These are phyloP conservation scores for Quadroppia sp. DNA, from an alignment of 2,888 invertebrate genomes.

Conservation along the genomic window DNA sequence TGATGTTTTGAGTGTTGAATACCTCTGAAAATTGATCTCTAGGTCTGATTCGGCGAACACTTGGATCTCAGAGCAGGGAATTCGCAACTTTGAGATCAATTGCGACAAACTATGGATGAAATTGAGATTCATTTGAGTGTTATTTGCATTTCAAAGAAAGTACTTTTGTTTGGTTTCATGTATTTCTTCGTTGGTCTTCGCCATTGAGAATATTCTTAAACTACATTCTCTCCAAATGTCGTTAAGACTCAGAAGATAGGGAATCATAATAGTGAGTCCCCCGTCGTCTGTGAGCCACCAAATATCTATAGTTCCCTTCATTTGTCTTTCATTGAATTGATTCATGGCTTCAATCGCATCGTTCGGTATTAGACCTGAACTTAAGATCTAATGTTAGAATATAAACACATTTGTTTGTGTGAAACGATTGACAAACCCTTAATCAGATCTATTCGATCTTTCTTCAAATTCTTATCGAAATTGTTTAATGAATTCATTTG, in stretches of 20 bases:
- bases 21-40: constrained; percentile 68
- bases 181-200: constrained; percentile 79
- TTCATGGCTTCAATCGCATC: constrained; percentile 67
- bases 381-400: background rate
- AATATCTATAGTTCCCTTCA: constrained; percentile 83
- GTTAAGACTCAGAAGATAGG: constrained; percentile 58
- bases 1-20: background rate
- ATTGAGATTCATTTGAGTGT: background rate
- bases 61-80: constrained; percentile 89
- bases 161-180: constrained; percentile 70
- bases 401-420: too few relatives aligned
- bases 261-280: constrained; percentile 58
- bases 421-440: background rate
- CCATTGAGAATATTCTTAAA: constrained; percentile 57
- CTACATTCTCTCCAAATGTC: constrained; percentile 54
- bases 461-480: background rate
- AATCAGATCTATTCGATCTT: background rate
- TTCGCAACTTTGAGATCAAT: constrained; percentile 89
- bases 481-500: background rate
- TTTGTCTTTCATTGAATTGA: constrained; percentile 71
- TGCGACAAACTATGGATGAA: constrained; percentile 81
- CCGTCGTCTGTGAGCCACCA: constrained; percentile 99
- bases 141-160: too few relatives aligned
- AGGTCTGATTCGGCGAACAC: constrained; percentile 87
- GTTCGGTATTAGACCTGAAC: constrained; percentile 58